Evolutionary conservation across 2,113 vertebrate genomes (phyloP).

Genomic region (Pongo pygmaeus): DNA sequence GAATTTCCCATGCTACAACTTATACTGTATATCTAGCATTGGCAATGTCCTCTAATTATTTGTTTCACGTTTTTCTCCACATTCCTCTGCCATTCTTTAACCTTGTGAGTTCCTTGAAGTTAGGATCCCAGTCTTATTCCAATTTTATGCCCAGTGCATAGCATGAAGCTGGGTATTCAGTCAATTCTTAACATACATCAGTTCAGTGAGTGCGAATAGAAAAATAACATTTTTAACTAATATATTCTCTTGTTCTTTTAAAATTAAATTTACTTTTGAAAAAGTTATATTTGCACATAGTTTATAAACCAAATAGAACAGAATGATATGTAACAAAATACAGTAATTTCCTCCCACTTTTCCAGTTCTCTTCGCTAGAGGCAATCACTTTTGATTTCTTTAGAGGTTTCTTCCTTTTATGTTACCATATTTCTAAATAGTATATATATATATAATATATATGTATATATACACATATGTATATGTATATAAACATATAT

Average conservation of each 20-base stretch:
- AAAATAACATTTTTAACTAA: neutral
- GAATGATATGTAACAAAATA: neutral
- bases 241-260: neutral
- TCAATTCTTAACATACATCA: neutral
- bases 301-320: neutral
- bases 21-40: neutral
- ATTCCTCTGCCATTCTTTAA: neutral
- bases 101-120: neutral
- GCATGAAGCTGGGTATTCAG: neutral
- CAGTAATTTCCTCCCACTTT: neutral
- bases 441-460: neutral
- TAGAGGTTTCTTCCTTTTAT: neutral
- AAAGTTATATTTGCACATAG: neutral
- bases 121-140: neutral
- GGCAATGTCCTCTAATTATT: neutral
- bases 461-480: too few relatives aligned
- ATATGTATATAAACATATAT: too few relatives aligned
- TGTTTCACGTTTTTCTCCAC: neutral
- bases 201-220: neutral
- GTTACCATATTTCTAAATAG: neutral
- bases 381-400: neutral
- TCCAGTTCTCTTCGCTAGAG: neutral
- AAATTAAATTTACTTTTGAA: constrained; percentile 23
- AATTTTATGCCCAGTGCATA: neutral
- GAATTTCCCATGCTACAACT: neutral